Conservation (phyloP, 2,888 invertebrate genomes). For the Xanthorhoe spadicearia region DNA sequence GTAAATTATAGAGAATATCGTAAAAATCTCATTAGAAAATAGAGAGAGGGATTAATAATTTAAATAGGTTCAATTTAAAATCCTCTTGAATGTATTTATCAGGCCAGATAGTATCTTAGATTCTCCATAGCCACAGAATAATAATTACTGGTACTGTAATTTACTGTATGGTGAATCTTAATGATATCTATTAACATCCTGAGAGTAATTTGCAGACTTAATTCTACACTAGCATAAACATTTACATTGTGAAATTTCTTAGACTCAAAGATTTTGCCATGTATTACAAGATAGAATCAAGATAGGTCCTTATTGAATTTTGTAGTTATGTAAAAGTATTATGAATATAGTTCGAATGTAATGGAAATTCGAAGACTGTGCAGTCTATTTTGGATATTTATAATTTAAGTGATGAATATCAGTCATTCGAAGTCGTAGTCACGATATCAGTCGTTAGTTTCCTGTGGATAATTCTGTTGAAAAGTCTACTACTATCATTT, state of each 20-base stretch:
- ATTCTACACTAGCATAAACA: constrained; percentile 8
- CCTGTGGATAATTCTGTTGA: too few species aligned
- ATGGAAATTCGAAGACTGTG: too few species aligned
- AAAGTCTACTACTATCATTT: too few species aligned
- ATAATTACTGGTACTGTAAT: constrained; percentile 6
- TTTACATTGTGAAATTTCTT: constrained; percentile 6
- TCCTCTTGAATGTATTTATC: constrained; percentile 40
- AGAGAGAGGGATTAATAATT: constrained; percentile 35
- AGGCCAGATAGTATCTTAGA: constrained; percentile 36
- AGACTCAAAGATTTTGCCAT: background rate
- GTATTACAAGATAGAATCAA: constrained; percentile 5
- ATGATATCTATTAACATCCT: constrained; percentile 37
- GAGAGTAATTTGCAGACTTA: constrained; percentile 30
- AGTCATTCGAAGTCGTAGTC: too few species aligned
- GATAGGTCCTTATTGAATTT: too few species aligned
- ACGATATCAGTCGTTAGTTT: too few species aligned
- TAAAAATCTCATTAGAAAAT: constrained; percentile 37
- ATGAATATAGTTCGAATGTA: too few species aligned
- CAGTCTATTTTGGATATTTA: background rate
- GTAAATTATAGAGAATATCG: constrained; percentile 32
- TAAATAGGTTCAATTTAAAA: constrained; percentile 44
- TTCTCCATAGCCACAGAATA: constrained; percentile 16
- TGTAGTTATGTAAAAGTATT: too few species aligned
- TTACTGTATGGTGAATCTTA: constrained; percentile 25
- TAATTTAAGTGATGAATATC: too few species aligned